These are phyloP conservation scores for Chloroceryle amazona DNA, from an alignment of 2,797 vertebrate genomes.

Conservation along the genomic window DNA sequence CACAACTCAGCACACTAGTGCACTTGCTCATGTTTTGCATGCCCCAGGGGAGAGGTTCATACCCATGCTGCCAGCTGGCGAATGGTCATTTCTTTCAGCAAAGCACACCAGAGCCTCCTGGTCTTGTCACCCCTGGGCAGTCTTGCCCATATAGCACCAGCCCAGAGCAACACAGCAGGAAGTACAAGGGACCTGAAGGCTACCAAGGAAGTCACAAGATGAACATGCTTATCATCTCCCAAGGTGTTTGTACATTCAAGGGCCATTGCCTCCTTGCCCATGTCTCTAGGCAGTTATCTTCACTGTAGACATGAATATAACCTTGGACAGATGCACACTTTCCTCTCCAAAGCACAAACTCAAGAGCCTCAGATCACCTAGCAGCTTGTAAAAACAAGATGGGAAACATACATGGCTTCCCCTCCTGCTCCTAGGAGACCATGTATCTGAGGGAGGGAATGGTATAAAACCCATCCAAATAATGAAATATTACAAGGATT, in stretches of 20 bases:
- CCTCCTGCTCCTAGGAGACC: background rate
- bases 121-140: background rate
- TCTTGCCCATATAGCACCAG: background rate
- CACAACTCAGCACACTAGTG: background rate
- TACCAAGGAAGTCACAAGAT: background rate
- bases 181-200: background rate
- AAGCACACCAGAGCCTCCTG: background rate
- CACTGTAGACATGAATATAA: background rate
- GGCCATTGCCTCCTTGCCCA: background rate
- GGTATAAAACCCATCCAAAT: background rate
- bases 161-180: background rate
- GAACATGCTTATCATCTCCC: background rate
- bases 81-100: background rate
- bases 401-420: rapidly evolving
- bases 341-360: background rate
- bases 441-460: background rate
- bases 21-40: background rate
- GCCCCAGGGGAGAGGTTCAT: background rate
- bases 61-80: background rate
- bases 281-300: background rate
- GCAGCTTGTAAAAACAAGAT: background rate
- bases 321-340: background rate
- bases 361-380: background rate
- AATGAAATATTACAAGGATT: background rate
- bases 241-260: background rate